These are phyloP conservation scores for Chironex yamaguchii DNA, from an alignment of 30 jellyfish, hydroid and myxozoan species.

Conservation along the genomic window DNA sequence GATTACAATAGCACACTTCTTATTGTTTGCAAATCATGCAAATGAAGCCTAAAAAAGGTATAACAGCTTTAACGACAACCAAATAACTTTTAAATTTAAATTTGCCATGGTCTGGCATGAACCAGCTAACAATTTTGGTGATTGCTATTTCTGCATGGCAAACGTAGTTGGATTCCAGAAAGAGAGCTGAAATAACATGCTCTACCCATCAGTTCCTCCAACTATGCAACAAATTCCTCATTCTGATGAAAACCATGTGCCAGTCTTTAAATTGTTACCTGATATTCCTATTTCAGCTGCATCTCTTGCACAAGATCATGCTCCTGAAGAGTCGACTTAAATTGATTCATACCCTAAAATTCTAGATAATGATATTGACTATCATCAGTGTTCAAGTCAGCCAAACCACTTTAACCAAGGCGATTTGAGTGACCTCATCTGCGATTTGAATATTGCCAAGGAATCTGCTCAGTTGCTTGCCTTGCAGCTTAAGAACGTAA, in stretches of 20 bases:
- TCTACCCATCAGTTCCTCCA: conserved; percentile 35
- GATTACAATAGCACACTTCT: conserved; percentile 40
- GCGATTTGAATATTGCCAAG: conserved; percentile 16
- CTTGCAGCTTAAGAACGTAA: conserved; percentile 19
- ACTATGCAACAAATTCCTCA: conserved; percentile 51
- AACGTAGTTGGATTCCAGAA: conserved; percentile 22
- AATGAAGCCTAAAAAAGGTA: too few relatives aligned
- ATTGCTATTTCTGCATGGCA: too few relatives aligned
- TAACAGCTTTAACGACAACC: too few relatives aligned
- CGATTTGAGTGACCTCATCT: conserved; percentile 13
- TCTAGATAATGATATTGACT: conserved; percentile 33
- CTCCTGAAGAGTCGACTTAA: too few relatives aligned
- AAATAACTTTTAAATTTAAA: too few relatives aligned
- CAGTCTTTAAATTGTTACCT: conserved; percentile 46
- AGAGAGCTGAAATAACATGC: conserved; percentile 9
- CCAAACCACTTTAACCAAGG: conserved; percentile 31
- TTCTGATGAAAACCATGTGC: conserved; percentile 37
- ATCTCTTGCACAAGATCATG: too few relatives aligned
- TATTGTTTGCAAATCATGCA: conserved; percentile 27
- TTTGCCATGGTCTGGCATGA: too few relatives aligned
- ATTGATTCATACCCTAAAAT: too few relatives aligned
- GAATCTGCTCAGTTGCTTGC: conserved; percentile 50
- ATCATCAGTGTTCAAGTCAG: neutral
- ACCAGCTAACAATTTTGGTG: too few relatives aligned
- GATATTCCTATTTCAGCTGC: too few relatives aligned